Conservation (phyloP, 2,113 vertebrate genomes). For the Mellivora capensis region DNA sequence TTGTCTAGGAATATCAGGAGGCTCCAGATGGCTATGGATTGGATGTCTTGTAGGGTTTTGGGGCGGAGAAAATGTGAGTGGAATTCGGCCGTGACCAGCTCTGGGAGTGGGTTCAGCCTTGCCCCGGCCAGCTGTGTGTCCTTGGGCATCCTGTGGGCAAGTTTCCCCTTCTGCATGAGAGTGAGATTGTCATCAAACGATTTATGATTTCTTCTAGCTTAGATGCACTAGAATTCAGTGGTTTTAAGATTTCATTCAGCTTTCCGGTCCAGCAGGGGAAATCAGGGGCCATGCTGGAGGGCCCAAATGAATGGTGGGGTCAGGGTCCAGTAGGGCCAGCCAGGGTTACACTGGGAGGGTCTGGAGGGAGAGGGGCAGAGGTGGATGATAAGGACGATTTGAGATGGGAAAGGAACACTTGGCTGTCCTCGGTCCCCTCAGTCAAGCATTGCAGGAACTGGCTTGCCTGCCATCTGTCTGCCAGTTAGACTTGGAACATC, state of each 20-base stretch:
- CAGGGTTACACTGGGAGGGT: not conserved
- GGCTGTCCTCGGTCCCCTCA: not conserved
- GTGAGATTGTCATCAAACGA: not conserved
- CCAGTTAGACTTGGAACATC: not conserved
- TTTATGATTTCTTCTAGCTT: not conserved
- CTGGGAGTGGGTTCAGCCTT: not conserved
- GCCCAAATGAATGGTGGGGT: not conserved
- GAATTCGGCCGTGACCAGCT: not conserved
- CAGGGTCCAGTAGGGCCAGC: not conserved
- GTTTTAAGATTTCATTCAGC: not conserved
- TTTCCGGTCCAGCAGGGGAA: not conserved
- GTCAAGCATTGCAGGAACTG: slow-evolving; percentile 31
- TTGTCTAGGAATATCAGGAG: not conserved
- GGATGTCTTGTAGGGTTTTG: not conserved
- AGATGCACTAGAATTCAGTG: not conserved
- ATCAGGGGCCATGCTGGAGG: not conserved
- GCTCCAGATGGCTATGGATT: not conserved
- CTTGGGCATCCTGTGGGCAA: not conserved
- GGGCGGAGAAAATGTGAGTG: not conserved
- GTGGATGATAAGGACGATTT: not conserved
- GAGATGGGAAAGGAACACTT: not conserved
- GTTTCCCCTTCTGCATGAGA: not conserved
- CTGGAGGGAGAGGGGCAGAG: not conserved
- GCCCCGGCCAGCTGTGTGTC: not conserved
- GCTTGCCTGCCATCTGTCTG: slow-evolving; percentile 33